Conservation (phyloP, 1,140 invertebrate species). For the Cyrtorhinus lividipennis region DNA sequence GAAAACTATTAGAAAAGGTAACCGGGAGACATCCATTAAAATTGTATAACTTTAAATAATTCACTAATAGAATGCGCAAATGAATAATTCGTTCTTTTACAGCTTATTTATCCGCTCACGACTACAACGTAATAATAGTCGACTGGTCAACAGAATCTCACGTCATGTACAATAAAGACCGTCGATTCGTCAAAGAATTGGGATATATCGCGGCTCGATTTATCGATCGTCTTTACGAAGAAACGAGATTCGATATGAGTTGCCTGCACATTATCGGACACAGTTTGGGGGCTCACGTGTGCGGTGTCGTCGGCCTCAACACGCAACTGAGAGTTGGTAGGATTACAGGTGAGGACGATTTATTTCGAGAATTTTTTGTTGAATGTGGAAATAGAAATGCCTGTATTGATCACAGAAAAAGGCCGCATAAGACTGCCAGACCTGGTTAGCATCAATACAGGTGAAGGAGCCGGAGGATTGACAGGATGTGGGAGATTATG, state of each 20-base stretch:
- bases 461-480: too few species aligned
- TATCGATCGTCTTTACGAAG: conserved; percentile 18
- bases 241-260: conserved; percentile 27
- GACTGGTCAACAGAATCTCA: conserved; percentile 39
- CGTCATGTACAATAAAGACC: conserved; percentile 29
- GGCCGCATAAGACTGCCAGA: too few species aligned
- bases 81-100: neutral
- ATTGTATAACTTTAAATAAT: neutral
- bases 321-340: neutral
- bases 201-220: conserved; percentile 27
- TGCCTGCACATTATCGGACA: conserved; percentile 64
- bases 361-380: neutral
- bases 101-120: conserved; percentile 37
- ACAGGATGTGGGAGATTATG: too few species aligned
- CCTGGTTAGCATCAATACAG: too few species aligned
- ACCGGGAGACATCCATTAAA: too few species aligned
- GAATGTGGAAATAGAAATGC: too few species aligned
- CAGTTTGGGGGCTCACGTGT: conserved; percentile 72
- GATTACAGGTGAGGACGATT: conserved; percentile 11
- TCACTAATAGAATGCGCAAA: neutral
- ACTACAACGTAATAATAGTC: conserved; percentile 45
- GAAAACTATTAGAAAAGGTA: conserved; percentile 1
- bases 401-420: too few species aligned
- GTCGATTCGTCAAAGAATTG: conserved; percentile 24
- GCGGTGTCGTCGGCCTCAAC: conserved; percentile 48